Base-by-base conservation (phyloP, 2,797 vertebrate species). In the Aythya fuligula region DNA sequence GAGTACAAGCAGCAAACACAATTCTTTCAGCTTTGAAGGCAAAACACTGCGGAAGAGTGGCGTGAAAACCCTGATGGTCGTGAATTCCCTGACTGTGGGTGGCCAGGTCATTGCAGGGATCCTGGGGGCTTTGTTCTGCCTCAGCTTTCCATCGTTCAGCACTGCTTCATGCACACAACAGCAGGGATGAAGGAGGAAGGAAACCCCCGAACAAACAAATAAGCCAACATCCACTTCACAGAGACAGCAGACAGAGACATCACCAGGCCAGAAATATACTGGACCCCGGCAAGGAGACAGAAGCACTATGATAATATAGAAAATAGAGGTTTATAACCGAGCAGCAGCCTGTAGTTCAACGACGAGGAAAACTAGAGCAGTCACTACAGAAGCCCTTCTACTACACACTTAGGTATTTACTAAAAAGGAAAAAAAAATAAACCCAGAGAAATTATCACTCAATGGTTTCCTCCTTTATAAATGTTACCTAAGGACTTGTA, bases 191-290 rank as follows among this genome's bases (percentile, higher is more conserved):
- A 72, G 69, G 49, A 90, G 67, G 16, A 45, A 54, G 70, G 51
- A 92, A 83, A 72, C n/a, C 76, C 73, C 34, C 0, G 1, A 87
- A 74, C 38, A 94, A 87, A 85, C 38, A 69, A 58, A 79, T 62
- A 77, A 78, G 70, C 30, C 57, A 66, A 57, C 47, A 89, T 81
- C 76, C 41, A 32, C 78, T 76, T 72, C 51, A 88, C 72, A 85
- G 79, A 88, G 54, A 79, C 74, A 82, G 87, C 76, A 95, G 86
- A 95, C 54, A 94, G 87, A 93, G 92, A 96, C 93, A 91, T 90
- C 85, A 91, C 76, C 77, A 90, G 89, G 92, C 87, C 91, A 95
- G 72, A 90, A 91, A 87, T 95, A 85, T 73, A 89, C 79, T 32
- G 64, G 74, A 84, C 79, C 4, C 28, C 1, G 8, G 36, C 25